Evolutionary conservation across 2,888 invertebrate genomes (phyloP), one percentile per base, ranked within the genome.

Genomic region (Eustalomyia histrio): DNA sequence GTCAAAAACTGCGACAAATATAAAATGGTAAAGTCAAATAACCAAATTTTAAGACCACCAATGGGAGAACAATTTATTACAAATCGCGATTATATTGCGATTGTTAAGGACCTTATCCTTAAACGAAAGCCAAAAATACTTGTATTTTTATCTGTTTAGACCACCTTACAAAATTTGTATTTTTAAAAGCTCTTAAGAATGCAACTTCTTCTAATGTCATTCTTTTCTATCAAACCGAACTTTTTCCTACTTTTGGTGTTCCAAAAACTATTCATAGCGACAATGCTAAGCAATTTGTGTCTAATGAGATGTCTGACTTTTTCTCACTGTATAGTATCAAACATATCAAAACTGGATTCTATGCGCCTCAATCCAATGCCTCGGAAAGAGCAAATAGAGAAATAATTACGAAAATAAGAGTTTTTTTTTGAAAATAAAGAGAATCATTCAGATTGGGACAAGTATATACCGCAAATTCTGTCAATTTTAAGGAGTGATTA

Each of bases 361-460:
- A 79, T 14, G 69, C 79, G 7, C 83, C 83, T 0, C 76, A 83
- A 24, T 79, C 83, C 0, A 82, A 83, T 35, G 80, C 80, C 17
- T 71, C 75, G 0, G 83, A 83, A 39, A 24, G 81, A n/a, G 76
- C 60, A 2, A 79, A 81, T 63, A 9, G 78, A 12, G 75, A 79
- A 61, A 60, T 71, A 4, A 10, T 71, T 12, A 24, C 57, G 5
- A 68, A 57, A 55, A 43, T 68, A 9, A 39, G 68, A 57, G 7
- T 43, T 16, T 43, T 68, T n/a, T 33, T 16, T 68, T 2, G 21
- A 16, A 57, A 24, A 43, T 9, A n/a, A 57, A 6, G 39, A 18
- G n/a, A 21, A 55, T 12, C 68, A 65, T 12, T 16, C 33, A 4
- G 39, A 57, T 43, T 68, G 68, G 57, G 68, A 67, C 39, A 57